Evolutionary conservation across 2,797 vertebrate genomes (phyloP), one percentile per base, ranked within the genome.

Genomic region (Sebastes ruberrimus): DNA sequence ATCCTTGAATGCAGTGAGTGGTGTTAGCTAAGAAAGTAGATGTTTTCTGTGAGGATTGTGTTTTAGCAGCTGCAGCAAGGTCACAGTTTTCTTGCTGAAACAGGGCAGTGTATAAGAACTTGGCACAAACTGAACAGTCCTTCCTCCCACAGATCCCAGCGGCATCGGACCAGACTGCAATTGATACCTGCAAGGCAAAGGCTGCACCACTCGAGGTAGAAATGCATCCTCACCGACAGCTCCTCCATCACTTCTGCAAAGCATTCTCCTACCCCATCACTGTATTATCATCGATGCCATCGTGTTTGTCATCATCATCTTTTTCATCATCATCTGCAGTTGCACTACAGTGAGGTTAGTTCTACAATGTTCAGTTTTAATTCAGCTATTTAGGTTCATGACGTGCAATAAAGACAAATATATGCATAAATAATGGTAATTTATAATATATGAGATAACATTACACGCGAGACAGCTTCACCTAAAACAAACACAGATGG

Each of bases 141-240:
- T 69, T 89, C 76, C 81, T 76, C 86, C 85, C 56, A 86, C 94
- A 97, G 96, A 96, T 97, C 86, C 86, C 92, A 52, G 91, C 88
- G 32, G 89, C 68, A 1, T 93, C 92, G 2, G 95, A 97, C 72
- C 95, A 96, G 88, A 95, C 93, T 69, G 94, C 92, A 2, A 95
- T 95, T 77, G 90, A 95, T 57, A 93, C 88, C 35, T 97, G 96
- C 89, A 88, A 92, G 69, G 91, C 89, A 16, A 93, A 94, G 87
- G 78, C 87, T 49, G 81, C 85, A 8, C 90, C 82, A 2, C 89
- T 86, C 2, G 92, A 96, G 94, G 96, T 96, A 94, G 76, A 85
- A 82, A 62, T n/a, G 62, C 85, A 27, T 65, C 67, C n/a, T 57
- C 46, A 6, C 78, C 8, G 68, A 78, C 86, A 74, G 79, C 62